Conservation (phyloP, 2,888 invertebrate genomes). For the Prosapia bicincta region DNA sequence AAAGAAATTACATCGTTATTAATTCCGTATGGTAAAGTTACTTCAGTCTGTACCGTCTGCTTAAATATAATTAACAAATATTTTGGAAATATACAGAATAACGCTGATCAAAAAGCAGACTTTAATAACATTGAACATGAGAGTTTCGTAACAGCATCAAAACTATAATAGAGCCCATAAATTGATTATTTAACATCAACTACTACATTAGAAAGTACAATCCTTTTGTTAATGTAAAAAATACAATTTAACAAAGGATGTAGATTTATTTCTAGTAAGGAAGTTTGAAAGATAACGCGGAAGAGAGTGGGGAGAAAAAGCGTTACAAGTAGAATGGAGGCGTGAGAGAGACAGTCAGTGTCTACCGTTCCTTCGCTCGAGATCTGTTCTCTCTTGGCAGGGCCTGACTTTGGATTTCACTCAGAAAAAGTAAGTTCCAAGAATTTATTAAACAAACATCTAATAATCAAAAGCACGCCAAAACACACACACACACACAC, state of each 20-base stretch:
- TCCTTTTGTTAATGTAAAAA: not conserved
- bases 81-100: no score
- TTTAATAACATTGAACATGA: not conserved
- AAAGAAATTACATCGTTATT: no score
- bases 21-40: no score
- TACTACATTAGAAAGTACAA: not conserved
- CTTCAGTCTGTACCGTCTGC: no score
- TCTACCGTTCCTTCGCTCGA: not conserved
- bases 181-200: not conserved
- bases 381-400: not conserved
- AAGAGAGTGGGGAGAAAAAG: not conserved
- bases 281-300: not conserved
- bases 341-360: not conserved
- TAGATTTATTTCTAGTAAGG: not conserved
- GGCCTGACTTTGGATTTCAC: not conserved
- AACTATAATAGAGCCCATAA: not conserved
- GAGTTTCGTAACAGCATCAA: not conserved
- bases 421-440: not conserved
- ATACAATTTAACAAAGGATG: not conserved
- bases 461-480: no score
- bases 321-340: not conserved
- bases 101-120: no score
- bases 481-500: no score
- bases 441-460: no score
- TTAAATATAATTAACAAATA: no score